Conservation (phyloP, 2,113 vertebrate genomes). For the Seriola dumerili region DNA sequence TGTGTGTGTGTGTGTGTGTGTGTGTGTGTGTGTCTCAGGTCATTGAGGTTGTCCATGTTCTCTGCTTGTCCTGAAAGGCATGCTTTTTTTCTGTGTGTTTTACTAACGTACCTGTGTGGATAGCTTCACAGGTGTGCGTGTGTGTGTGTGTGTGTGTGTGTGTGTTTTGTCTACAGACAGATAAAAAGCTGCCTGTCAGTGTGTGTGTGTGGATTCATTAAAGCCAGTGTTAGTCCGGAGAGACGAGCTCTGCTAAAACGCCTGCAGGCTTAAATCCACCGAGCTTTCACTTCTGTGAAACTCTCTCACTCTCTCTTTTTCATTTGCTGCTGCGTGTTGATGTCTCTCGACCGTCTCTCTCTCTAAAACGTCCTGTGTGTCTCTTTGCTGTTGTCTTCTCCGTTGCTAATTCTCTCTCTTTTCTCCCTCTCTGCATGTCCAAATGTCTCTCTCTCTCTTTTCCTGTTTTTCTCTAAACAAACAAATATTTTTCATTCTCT, state of each 20-base stretch:
- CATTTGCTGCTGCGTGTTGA: slow-evolving; percentile 47
- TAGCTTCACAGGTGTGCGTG: slow-evolving; percentile 31
- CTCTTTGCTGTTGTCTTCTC: neutral
- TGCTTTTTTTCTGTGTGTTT: slow-evolving; percentile 13
- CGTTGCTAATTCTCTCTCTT: neutral
- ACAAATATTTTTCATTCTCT: neutral
- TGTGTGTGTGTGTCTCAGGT: neutral
- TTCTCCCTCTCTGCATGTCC: neutral
- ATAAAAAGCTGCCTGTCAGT: slow-evolving; percentile 23
- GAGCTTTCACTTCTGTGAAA: slow-evolving; percentile 53
- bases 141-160: slow-evolving; percentile 46
- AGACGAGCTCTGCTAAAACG: slow-evolving; percentile 67
- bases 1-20: neutral
- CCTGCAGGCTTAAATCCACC: slow-evolving; percentile 71
- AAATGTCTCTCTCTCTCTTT: neutral
- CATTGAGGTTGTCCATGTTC: neutral
- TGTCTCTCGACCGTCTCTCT: slow-evolving; percentile 12
- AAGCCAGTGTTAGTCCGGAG: slow-evolving; percentile 57
- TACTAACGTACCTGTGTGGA: slow-evolving; percentile 18
- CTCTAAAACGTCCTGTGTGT: neutral
- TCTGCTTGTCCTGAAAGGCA: neutral
- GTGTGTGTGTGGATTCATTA: slow-evolving; percentile 62
- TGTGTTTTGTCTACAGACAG: slow-evolving; percentile 41
- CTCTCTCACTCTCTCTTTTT: slow-evolving; percentile 20
- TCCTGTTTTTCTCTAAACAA: neutral